A percentile compares a stretch with the other conserved stretches of the same genome.
Evolutionary conservation across 2,888 invertebrate genomes (phyloP).

Genomic region (Epirrhoe alternata): DNA sequence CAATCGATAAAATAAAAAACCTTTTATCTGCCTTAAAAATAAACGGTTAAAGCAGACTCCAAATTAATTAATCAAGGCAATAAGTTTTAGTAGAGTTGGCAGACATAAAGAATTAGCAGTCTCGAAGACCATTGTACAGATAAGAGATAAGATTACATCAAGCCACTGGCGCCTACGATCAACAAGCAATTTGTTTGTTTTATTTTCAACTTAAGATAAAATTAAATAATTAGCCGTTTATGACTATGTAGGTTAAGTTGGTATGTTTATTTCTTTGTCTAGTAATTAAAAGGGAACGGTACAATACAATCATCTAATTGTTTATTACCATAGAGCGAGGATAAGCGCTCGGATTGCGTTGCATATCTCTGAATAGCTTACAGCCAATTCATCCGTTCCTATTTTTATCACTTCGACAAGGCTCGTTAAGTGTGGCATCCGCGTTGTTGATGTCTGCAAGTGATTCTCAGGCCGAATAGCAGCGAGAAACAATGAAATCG

Average conservation of each 20-base stretch:
- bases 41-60: conserved; percentile 30
- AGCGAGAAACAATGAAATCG: conserved; percentile 82
- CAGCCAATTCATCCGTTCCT: conserved; percentile 80
- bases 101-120: conserved; percentile 49
- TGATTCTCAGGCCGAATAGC: conserved; percentile 81
- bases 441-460: conserved; percentile 81
- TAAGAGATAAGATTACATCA: conserved; percentile 50
- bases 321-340: conserved; percentile 55
- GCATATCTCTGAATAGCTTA: conserved; percentile 75
- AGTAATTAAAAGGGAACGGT: conserved; percentile 40
- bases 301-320: conserved; percentile 64
- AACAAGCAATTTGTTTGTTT: conserved; percentile 41
- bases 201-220: conserved; percentile 29
- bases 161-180: conserved; percentile 48
- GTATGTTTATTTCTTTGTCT: conserved; percentile 12
- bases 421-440: conserved; percentile 83
- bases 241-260: conserved; percentile 16
- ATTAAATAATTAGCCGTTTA: conserved; percentile 16
- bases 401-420: conserved; percentile 83
- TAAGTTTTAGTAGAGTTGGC: conserved; percentile 40
- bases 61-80: conserved; percentile 45
- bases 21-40: conserved; percentile 25
- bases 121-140: conserved; percentile 45
- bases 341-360: conserved; percentile 61
- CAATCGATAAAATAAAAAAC: conserved; percentile 21